phyloP scores from a whole-genome alignment of 2,797 vertebrate species.

The Myotis vivesi region DNA sequence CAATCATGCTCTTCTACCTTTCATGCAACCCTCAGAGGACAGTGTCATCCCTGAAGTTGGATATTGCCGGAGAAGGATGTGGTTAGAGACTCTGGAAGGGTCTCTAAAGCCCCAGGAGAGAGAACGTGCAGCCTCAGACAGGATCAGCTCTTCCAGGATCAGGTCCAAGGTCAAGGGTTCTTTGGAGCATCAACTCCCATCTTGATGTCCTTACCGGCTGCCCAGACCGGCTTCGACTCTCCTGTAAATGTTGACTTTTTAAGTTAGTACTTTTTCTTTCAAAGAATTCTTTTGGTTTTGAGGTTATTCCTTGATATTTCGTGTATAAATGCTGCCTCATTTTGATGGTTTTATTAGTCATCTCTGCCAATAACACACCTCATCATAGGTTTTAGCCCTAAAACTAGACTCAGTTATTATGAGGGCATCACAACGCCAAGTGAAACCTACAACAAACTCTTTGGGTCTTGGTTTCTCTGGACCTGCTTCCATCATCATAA shows the following conservation, averaged over 20 bases:
- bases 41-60: not conserved
- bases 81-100: not conserved
- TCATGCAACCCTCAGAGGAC: not conserved
- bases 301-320: not conserved
- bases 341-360: not conserved
- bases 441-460: not conserved
- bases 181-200: not conserved
- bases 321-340: not conserved
- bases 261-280: not conserved
- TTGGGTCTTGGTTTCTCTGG: not conserved
- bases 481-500: not conserved
- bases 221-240: not conserved
- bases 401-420: not conserved
- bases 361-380: conserved; percentile 11
- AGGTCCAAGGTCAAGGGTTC: not conserved
- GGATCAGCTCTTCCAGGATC: not conserved
- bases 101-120: not conserved
- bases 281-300: conserved; percentile 5
- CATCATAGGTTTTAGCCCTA: not conserved
- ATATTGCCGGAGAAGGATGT: not conserved
- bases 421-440: not conserved
- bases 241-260: not conserved
- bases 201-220: not conserved
- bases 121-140: not conserved
- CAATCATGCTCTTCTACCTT: not conserved